A percentile compares a stretch with the other conserved stretches of the same genome.
These are phyloP conservation scores for Colletes collaris DNA, from an alignment of 2,888 invertebrate species.

Conservation along the genomic window DNA sequence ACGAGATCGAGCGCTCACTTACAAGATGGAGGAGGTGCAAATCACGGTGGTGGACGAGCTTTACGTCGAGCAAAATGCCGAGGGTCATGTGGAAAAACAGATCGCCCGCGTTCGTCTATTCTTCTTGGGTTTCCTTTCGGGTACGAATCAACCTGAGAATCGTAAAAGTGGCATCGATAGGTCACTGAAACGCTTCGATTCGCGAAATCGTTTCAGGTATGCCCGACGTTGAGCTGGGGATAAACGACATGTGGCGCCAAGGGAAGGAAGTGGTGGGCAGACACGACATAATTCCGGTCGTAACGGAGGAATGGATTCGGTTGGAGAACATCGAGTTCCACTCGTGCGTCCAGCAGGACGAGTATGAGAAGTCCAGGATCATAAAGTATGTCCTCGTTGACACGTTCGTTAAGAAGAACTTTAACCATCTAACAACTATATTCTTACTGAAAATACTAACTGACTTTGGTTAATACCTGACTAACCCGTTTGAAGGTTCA, in stretches of 20 bases:
- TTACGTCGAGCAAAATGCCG: conserved; percentile 93
- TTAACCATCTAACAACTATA: background rate
- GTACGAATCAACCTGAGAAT: conserved; percentile 80
- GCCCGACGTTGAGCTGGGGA: conserved; percentile 98
- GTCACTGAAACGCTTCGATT: background rate
- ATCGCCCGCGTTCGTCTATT: conserved; percentile 97
- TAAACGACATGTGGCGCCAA: conserved; percentile 98
- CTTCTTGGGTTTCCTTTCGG: conserved; percentile 97
- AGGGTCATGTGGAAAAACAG: conserved; percentile 93
- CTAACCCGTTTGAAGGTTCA: conserved; percentile 87
- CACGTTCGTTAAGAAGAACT: too few species aligned
- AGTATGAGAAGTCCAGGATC: conserved; percentile 92
- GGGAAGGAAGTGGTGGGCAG: conserved; percentile 99
- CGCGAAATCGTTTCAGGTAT: conserved; percentile 86
- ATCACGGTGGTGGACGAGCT: conserved; percentile 96
- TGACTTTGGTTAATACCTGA: conserved; percentile 32
- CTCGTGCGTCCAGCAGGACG: conserved; percentile 95
- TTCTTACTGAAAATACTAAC: background rate
- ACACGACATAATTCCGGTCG: conserved; percentile 99
- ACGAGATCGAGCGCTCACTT: conserved; percentile 93
- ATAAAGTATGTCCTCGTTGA: conserved; percentile 87
- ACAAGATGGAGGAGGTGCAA: conserved; percentile 98
- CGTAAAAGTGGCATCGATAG: too few species aligned
- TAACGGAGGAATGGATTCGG: conserved; percentile 99
- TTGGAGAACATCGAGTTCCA: conserved; percentile 98